phyloP scores from a whole-genome alignment of 2,113 vertebrate genomes.

The Cephalopholis sonnerati region DNA sequence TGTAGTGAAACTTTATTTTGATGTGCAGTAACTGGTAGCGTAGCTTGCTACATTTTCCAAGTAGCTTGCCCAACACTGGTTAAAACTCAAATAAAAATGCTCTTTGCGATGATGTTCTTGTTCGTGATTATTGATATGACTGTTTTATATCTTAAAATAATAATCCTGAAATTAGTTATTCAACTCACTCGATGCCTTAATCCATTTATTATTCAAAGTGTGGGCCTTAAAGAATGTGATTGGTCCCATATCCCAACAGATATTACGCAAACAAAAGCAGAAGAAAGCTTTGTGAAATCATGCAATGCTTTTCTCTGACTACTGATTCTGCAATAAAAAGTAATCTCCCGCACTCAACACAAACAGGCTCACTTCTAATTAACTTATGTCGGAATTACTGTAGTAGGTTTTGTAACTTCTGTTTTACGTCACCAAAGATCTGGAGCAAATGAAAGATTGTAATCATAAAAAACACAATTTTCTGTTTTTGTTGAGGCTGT shows the following conservation, averaged over 20 bases:
- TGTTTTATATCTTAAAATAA: too few relatives aligned
- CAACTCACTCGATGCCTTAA: too few relatives aligned
- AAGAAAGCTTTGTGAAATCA: not conserved
- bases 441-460: conserved; percentile 25
- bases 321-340: not conserved
- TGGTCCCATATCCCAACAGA: not conserved
- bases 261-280: not conserved
- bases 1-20: too few relatives aligned
- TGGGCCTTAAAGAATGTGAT: not conserved
- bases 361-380: conserved; percentile 20
- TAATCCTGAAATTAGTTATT: not conserved
- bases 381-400: conserved; percentile 13
- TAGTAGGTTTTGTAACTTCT: conserved; percentile 27
- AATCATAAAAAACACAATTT: conserved; percentile 59
- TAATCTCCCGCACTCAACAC: not conserved
- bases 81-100: not conserved
- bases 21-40: too few relatives aligned
- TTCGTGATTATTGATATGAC: not conserved
- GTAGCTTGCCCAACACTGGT: too few relatives aligned
- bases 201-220: not conserved
- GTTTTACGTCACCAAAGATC: conserved; percentile 36
- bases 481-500: conserved; percentile 33
- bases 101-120: not conserved
- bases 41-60: too few relatives aligned
- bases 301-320: not conserved